Percentiles rank a stretch among this genome's conserved stretches.
These are phyloP conservation scores for Micronycteris hirsuta DNA, from an alignment of 2,113 vertebrate species.

Conservation along the genomic window DNA sequence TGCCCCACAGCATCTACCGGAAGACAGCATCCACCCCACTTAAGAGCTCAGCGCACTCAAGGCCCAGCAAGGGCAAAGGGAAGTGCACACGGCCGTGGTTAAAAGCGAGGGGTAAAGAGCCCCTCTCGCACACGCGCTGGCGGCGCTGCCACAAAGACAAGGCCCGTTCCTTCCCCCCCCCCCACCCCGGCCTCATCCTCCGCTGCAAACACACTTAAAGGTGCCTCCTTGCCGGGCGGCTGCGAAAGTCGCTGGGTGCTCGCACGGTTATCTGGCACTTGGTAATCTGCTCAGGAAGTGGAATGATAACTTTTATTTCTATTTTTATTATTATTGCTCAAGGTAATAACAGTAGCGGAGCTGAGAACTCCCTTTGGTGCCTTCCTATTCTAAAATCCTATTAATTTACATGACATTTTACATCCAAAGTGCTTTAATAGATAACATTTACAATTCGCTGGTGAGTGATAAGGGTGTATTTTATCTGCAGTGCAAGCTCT, in stretches of 20 bases:
- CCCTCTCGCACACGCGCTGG: neutral
- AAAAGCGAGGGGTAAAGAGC: neutral
- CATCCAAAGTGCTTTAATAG: constrained; percentile 45
- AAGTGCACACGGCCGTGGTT: rapidly evolving
- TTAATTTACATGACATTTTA: constrained; percentile 61
- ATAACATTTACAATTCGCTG: constrained; percentile 48
- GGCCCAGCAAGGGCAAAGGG: neutral
- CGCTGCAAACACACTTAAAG: rapidly evolving
- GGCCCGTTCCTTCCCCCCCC: rapidly evolving
- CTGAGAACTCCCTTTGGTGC: constrained; percentile 50
- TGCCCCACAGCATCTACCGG: rapidly evolving
- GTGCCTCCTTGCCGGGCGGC: neutral
- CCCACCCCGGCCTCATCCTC: neutral
- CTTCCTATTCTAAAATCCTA: constrained; percentile 67
- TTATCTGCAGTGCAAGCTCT: neutral
- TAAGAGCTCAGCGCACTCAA: neutral
- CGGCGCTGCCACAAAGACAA: neutral
- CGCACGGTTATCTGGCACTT: neutral
- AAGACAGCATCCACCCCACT: neutral
- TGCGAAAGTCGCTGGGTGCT: neutral
- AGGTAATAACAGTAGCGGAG: constrained; percentile 27
- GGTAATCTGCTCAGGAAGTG: neutral
- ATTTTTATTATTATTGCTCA: constrained; percentile 68
- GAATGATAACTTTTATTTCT: constrained; percentile 50
- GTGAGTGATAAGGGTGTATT: neutral